Conservation (phyloP, 2,797 vertebrate genomes). For the Falco concolor region DNA sequence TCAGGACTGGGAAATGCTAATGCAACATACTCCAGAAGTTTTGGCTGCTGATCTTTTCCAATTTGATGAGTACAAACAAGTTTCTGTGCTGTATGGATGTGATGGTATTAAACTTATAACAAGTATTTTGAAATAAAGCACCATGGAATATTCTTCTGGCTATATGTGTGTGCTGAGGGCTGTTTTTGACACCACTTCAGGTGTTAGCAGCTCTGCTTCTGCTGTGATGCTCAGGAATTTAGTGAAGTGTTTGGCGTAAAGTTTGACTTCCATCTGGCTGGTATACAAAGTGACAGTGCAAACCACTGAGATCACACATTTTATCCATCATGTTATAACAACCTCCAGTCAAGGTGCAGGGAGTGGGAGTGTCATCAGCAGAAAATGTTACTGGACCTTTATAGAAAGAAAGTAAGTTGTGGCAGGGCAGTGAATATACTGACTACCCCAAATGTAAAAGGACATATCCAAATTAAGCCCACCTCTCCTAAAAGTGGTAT, state of each 20-base stretch:
- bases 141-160: neutral
- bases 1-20: neutral
- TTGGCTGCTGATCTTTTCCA: neutral
- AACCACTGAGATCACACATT: neutral
- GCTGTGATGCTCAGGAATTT: neutral
- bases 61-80: neutral
- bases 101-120: neutral
- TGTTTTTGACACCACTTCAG: neutral
- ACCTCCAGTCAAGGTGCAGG: neutral
- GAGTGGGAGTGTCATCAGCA: neutral
- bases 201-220: neutral
- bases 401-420: neutral
- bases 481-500: neutral
- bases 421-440: neutral
- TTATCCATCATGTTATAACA: neutral
- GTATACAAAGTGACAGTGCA: neutral
- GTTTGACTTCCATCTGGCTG: neutral
- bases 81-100: neutral
- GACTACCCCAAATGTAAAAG: neutral
- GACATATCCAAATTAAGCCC: neutral
- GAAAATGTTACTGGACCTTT: neutral
- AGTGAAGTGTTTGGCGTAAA: neutral
- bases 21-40: neutral
- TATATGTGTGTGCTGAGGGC: neutral
- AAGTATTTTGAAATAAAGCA: conserved; percentile 34